Evolutionary conservation across 1,140 invertebrate genomes (phyloP), one percentile per base, ranked within the genome.

Genomic region (Palaemon carinicauda): DNA sequence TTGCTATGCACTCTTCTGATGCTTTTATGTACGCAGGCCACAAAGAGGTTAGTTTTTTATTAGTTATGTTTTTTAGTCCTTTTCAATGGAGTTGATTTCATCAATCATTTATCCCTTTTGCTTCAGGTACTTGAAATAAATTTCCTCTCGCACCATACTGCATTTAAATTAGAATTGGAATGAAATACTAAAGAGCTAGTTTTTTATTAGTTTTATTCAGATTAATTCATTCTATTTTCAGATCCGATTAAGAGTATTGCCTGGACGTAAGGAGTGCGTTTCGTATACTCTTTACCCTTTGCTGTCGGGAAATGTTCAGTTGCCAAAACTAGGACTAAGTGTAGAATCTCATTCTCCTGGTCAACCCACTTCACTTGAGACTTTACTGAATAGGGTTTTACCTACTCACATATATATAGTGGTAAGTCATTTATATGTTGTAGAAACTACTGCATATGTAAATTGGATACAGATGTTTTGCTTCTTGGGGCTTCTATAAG

Each of bases 1-100:
- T 97, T 17, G 94, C 92, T 79, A 95, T 97, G 92, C 96, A 97
- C 89, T 94, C 95, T 1, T 96, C 94, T 89, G 96, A 97, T 91
- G 95, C 94, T 15, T 98, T 97, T 90, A 97, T 97, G 95, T 97
- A 96, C 92, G 94, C 96, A 89, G 97, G 97, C 4, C 96, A 97
- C 89, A 97, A 96, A 93, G 95, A 97, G 92, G 95, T 96, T 91
- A 82, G 77, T 73, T 71, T 4, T 54, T 15, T 79, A 5, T 54
- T 54, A 24, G 10, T 24, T 56, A 79, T 3, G 1, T 17, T 60
- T 33, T 56, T 17, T 27, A 10, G n/a, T 1, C 14, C 10, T 24
- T 60, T 19, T 1, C 2, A 51, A 0, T 52, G n/a, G 7, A 19
- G 1, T 1, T n/a, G n/a, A n/a, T n/a, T n/a, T n/a, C n/a, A n/a